A percentile compares a stretch with the other conserved stretches of the same genome.
Evolutionary conservation across 2,113 vertebrate genomes (phyloP).

Genomic region (Sterna hirundo): DNA sequence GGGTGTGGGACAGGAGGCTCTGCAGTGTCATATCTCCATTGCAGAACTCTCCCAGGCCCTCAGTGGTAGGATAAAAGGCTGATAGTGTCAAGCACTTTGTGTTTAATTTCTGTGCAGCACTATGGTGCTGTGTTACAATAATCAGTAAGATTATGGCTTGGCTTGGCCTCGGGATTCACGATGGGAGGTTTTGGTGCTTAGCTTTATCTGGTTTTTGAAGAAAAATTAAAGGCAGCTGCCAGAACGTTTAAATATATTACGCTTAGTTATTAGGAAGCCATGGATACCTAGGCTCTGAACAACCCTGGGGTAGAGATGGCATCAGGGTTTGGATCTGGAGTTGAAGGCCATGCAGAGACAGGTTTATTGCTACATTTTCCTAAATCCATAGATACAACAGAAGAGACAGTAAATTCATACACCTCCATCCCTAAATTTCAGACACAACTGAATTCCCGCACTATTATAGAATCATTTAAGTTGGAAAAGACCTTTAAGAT

Average conservation of each 20-base stretch:
- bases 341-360: background rate
- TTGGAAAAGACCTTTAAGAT: background rate
- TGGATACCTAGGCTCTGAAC: background rate
- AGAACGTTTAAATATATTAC: background rate
- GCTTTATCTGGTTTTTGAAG: background rate
- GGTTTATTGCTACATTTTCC: background rate
- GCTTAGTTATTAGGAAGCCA: background rate
- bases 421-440: background rate
- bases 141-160: background rate
- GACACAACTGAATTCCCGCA: background rate
- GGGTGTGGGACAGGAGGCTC: background rate
- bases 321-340: background rate
- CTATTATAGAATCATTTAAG: background rate
- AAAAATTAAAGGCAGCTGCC: background rate
- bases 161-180: background rate
- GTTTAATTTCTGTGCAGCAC: background rate
- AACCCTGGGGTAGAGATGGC: background rate
- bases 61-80: background rate
- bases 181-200: background rate
- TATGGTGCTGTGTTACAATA: background rate
- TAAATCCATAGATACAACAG: background rate
- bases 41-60: background rate
- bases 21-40: background rate
- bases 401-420: background rate
- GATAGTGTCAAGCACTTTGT: background rate